Conservation (phyloP, 1,140 invertebrate species). For the Drosophila littoralis region DNA sequence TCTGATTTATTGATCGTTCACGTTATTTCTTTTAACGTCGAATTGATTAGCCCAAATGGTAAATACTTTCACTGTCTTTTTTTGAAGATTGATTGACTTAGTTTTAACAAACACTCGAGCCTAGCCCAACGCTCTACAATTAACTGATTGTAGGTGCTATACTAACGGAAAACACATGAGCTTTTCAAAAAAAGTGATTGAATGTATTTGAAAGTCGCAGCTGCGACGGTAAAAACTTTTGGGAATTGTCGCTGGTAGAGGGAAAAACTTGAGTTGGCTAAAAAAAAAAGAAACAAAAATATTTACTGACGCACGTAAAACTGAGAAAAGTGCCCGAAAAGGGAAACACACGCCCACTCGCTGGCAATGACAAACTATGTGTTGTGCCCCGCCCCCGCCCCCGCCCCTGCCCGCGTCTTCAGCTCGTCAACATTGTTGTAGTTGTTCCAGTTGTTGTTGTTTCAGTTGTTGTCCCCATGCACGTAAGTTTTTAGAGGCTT, state of each 20-base stretch:
- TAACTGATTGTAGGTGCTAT: too few relatives aligned
- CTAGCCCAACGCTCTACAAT: too few relatives aligned
- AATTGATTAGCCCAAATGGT: too few relatives aligned
- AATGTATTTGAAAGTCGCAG: slow-evolving; percentile 69
- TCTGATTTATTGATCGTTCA: too few relatives aligned
- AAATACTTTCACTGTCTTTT: too few relatives aligned
- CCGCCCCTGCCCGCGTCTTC: neutral
- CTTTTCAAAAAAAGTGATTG: slow-evolving; percentile 64
- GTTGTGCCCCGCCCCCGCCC: slow-evolving; percentile 6
- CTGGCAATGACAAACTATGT: slow-evolving; percentile 59
- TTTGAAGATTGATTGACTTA: too few relatives aligned
- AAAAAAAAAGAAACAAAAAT: slow-evolving; percentile 7
- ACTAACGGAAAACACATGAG: neutral
- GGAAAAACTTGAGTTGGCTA: slow-evolving; percentile 41
- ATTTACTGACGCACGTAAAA: slow-evolving; percentile 36
- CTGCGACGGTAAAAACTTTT: slow-evolving; percentile 56
- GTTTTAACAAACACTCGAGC: too few relatives aligned
- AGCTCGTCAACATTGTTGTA: slow-evolving; percentile 38
- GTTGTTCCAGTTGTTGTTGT: slow-evolving; percentile 4
- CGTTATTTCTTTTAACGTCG: too few relatives aligned
- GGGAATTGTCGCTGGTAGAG: slow-evolving; percentile 1
- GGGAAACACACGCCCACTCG: slow-evolving; percentile 34
- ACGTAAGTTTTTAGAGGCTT: slow-evolving; percentile 57
- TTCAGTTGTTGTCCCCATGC: slow-evolving; percentile 11
- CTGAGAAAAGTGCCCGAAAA: slow-evolving; percentile 3